Evolutionary conservation across 2,888 invertebrate species (phyloP).

Genomic region (Chymomyza amoena): DNA sequence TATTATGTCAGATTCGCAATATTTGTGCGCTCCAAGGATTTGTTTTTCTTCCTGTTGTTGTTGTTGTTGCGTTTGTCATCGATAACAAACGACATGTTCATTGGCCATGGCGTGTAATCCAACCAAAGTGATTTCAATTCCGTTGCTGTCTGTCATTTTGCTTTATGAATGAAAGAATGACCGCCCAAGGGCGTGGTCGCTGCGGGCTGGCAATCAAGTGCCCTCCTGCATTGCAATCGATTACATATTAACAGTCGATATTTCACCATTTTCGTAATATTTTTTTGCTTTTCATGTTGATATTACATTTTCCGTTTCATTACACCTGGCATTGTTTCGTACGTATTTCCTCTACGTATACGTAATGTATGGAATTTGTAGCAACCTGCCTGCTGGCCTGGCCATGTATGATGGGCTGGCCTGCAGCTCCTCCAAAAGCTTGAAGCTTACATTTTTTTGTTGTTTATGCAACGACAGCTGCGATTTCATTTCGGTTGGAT

Average conservation of each 20-base stretch:
- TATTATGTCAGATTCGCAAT: constrained; percentile 31
- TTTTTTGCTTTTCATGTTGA: constrained; percentile 9
- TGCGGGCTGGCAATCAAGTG: neutral
- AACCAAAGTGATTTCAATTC: constrained; percentile 64
- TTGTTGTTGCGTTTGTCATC: constrained; percentile 16
- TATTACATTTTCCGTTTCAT: constrained; percentile 58
- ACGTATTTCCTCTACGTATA: neutral
- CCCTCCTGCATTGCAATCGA: constrained; percentile 6
- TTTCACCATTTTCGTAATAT: neutral
- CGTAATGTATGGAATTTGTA: too few relatives aligned
- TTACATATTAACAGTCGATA: constrained; percentile 62
- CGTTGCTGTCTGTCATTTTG: constrained; percentile 45
- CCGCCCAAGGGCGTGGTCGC: neutral
- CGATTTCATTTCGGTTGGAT: neutral
- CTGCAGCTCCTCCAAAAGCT: neutral
- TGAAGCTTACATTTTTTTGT: constrained; percentile 30
- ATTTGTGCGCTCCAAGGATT: neutral
- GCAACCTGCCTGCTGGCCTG: neutral
- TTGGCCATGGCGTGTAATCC: constrained; percentile 52
- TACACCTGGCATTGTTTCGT: constrained; percentile 14
- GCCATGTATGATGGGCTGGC: neutral
- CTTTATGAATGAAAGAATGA: constrained; percentile 41
- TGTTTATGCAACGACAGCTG: constrained; percentile 3
- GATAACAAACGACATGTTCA: constrained; percentile 61
- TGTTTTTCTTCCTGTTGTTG: neutral